These are phyloP conservation scores for Heterodera schachtii DNA, from an alignment of 1,140 invertebrate genomes.

Conservation along the genomic window DNA sequence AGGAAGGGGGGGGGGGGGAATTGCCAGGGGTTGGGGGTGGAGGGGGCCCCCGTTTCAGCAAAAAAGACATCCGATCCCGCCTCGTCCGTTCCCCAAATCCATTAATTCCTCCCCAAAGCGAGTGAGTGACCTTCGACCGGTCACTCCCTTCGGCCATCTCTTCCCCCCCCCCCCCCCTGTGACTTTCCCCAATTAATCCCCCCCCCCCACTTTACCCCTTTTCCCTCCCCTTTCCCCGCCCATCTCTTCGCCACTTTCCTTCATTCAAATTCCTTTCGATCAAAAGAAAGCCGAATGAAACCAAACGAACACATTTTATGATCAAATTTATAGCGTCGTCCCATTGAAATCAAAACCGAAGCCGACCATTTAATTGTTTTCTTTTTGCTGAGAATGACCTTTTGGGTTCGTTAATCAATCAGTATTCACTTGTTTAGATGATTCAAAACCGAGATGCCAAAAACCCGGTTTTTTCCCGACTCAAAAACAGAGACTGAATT, in stretches of 20 bases:
- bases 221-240: not conserved
- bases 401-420: not conserved
- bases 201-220: not conserved
- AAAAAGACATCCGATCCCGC: conserved; percentile 4
- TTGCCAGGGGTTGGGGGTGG: not conserved
- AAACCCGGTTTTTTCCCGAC: no score
- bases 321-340: conserved; percentile 5
- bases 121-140: not conserved
- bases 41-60: not conserved
- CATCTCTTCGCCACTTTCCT: not conserved
- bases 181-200: conserved; percentile 17
- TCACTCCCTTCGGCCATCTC: not conserved
- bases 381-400: not conserved
- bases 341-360: not conserved
- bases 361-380: not conserved
- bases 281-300: not conserved
- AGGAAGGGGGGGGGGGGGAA: no score
- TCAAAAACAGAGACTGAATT: no score
- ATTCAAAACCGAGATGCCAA: no score
- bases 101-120: conserved; percentile 7
- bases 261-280: not conserved
- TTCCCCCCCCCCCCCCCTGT: not conserved
- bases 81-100: not conserved
- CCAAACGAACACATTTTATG: conserved; percentile 17
- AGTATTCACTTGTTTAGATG: no score